These are phyloP conservation scores for Hermaeophaga mercurialis DNA, from an alignment of 2,888 invertebrate species.

Conservation along the genomic window DNA sequence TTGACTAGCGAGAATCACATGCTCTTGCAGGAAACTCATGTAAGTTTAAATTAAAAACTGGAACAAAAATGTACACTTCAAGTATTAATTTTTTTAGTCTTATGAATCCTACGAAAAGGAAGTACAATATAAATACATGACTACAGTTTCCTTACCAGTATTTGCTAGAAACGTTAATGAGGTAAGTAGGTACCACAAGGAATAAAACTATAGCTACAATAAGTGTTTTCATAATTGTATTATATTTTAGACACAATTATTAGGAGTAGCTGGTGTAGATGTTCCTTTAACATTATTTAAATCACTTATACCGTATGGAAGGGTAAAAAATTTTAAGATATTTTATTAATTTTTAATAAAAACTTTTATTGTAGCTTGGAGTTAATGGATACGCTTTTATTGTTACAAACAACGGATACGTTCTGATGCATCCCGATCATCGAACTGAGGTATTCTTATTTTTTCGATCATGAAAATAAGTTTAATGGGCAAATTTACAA, in stretches of 20 bases:
- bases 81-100: constrained; percentile 6
- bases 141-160: constrained; percentile 91
- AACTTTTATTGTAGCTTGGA: constrained; percentile 72
- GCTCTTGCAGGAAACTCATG: constrained; percentile 45
- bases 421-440: constrained; percentile 93
- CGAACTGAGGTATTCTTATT: constrained; percentile 76
- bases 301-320: constrained; percentile 82
- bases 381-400: constrained; percentile 96
- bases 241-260: constrained; percentile 63
- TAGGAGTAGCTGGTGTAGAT: constrained; percentile 97
- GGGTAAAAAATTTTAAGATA: constrained; percentile 65
- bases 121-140: constrained; percentile 74
- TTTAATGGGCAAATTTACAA: no score
- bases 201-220: background rate
- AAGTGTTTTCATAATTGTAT: no score
- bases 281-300: constrained; percentile 89
- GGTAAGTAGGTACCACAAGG: constrained; percentile 61
- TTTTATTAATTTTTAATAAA: background rate
- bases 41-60: constrained; percentile 32
- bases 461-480: background rate
- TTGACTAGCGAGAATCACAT: constrained; percentile 43
- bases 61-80: no score
- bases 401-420: constrained; percentile 95
- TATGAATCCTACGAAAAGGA: constrained; percentile 58
- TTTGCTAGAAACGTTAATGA: constrained; percentile 82